These are phyloP conservation scores for Polypedilum pembai DNA, from an alignment of 1,140 invertebrate genomes.

Conservation along the genomic window DNA sequence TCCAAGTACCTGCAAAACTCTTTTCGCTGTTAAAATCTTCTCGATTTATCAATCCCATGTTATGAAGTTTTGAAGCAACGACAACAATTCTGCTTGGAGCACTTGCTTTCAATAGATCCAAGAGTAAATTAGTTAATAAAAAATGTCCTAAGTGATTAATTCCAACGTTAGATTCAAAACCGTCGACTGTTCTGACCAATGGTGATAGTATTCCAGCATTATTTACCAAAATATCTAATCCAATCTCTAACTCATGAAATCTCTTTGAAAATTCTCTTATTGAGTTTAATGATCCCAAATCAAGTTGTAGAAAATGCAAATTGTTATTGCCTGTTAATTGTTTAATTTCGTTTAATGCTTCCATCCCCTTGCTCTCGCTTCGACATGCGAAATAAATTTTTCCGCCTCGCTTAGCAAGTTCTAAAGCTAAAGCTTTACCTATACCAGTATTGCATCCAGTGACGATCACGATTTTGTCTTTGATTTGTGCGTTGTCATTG, in stretches of 20 bases:
- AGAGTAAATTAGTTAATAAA: slow-evolving; percentile 49
- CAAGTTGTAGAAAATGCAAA: slow-evolving; percentile 66
- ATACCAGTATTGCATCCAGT: slow-evolving; percentile 87
- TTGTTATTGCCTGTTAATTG: slow-evolving; percentile 45
- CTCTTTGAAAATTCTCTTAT: slow-evolving; percentile 58
- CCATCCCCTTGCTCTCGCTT: slow-evolving; percentile 64
- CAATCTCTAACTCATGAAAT: slow-evolving; percentile 33
- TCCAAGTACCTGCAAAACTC: slow-evolving; percentile 44
- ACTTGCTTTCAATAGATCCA: slow-evolving; percentile 49
- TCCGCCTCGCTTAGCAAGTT: slow-evolving; percentile 66
- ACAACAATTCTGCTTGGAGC: slow-evolving; percentile 52
- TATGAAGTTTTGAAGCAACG: slow-evolving; percentile 40
- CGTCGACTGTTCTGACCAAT: slow-evolving; percentile 45
- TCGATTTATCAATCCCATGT: slow-evolving; percentile 58
- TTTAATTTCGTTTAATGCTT: slow-evolving; percentile 46
- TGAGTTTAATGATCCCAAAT: slow-evolving; percentile 70
- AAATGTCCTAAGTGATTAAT: slow-evolving; percentile 52
- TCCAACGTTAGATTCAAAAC: slow-evolving; percentile 47
- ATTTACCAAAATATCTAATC: slow-evolving; percentile 53
- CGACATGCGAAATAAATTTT: slow-evolving; percentile 83
- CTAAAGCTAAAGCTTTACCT: slow-evolving; percentile 74
- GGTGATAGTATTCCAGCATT: slow-evolving; percentile 46
- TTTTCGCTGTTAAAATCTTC: slow-evolving; percentile 51
- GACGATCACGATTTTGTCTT: slow-evolving; percentile 70
- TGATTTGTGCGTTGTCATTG: slow-evolving; percentile 44